phyloP scores from a whole-genome alignment of 2,113 vertebrate species.

The Microtus oregoni region DNA sequence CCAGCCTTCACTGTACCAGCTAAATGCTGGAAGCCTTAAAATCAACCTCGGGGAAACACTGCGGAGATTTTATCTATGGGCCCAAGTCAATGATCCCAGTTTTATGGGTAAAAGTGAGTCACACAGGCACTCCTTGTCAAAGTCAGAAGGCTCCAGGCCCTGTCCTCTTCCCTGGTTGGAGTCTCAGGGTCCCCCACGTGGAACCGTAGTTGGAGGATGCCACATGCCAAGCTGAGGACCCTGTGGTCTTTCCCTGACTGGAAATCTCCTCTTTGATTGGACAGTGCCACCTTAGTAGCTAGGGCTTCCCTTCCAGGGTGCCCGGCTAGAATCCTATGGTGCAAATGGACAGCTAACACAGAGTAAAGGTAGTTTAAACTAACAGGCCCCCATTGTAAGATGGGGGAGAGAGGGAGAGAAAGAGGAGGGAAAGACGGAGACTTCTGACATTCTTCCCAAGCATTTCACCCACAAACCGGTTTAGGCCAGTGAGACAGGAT shows the following conservation, averaged over 20 bases:
- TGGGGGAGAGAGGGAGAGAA: too few relatives aligned
- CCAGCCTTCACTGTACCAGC: neutral
- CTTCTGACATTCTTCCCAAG: constrained; percentile 75
- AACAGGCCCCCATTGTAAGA: neutral
- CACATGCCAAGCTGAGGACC: too few relatives aligned
- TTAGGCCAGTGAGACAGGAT: constrained; percentile 85
- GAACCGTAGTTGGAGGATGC: neutral
- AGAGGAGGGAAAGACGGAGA: neutral
- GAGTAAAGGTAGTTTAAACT: neutral
- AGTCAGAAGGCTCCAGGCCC: neutral
- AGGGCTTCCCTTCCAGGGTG: rapidly evolving
- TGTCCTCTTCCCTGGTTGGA: rapidly evolving
- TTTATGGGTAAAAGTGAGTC: neutral
- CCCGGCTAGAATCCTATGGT: neutral
- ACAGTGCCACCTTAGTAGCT: rapidly evolving
- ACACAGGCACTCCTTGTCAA: rapidly evolving
- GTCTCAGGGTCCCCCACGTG: neutral
- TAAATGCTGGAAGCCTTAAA: neutral
- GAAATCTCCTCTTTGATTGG: neutral
- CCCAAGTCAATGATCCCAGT: neutral
- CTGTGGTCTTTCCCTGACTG: neutral
- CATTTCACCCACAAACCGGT: constrained; percentile 82
- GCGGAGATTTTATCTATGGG: neutral
- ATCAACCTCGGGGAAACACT: rapidly evolving
- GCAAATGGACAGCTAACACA: neutral